Conservation (phyloP, 2,888 invertebrate genomes). For the Achlya flavicornis region DNA sequence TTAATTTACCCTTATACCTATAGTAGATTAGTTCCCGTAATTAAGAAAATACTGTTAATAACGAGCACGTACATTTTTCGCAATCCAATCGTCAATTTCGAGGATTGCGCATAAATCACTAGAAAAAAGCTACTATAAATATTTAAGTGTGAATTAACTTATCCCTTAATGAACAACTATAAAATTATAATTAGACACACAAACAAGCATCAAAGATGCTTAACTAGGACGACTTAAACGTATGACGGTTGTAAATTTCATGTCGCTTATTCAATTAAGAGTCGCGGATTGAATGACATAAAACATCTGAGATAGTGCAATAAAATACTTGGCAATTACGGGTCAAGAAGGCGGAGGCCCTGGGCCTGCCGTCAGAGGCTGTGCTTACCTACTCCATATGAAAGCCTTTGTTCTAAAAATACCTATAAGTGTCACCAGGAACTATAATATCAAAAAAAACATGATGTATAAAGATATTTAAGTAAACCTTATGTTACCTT, state of each 20-base stretch:
- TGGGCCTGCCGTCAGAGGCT: constrained; percentile 33
- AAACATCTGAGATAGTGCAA: constrained; percentile 78
- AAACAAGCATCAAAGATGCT: constrained; percentile 56
- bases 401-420: not conserved
- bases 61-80: too few relatives aligned
- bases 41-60: too few relatives aligned
- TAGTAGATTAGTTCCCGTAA: not conserved
- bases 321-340: constrained; percentile 79
- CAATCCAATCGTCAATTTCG: too few relatives aligned
- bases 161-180: constrained; percentile 24
- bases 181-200: constrained; percentile 37
- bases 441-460: not conserved
- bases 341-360: constrained; percentile 65
- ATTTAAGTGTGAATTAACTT: not conserved
- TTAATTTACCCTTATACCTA: not conserved
- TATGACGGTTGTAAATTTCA: constrained; percentile 78
- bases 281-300: constrained; percentile 80
- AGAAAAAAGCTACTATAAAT: not conserved
- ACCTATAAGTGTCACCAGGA: not conserved
- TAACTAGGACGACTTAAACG: constrained; percentile 69
- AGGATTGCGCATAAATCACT: not conserved
- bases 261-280: constrained; percentile 81
- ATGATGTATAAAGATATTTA: too few relatives aligned
- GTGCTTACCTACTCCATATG: constrained; percentile 9
- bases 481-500: too few relatives aligned